phyloP scores from a whole-genome alignment of 1,140 invertebrate species.

The Homarus americanus region DNA sequence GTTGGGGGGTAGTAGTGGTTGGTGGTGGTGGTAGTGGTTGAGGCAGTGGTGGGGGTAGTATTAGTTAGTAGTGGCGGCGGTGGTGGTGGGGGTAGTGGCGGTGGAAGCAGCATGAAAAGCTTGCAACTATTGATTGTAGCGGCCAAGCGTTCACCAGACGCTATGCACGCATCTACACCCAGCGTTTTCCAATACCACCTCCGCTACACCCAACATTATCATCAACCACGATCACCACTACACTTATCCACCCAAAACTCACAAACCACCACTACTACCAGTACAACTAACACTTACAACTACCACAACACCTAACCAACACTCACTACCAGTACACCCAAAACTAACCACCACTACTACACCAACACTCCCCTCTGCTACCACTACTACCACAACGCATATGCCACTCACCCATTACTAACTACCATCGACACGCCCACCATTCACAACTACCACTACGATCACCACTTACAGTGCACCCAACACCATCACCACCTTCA shows the following conservation, averaged over 20 bases:
- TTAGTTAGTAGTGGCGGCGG: neutral
- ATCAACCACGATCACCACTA: too few relatives aligned
- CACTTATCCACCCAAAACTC: too few relatives aligned
- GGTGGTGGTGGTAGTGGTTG: neutral
- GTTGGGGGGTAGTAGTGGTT: neutral
- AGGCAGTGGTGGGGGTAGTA: conserved; percentile 4
- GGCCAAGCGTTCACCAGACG: conserved; percentile 14
- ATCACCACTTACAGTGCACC: neutral
- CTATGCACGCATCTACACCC: neutral
- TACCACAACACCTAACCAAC: neutral
- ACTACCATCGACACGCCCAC: too few relatives aligned
- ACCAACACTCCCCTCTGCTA: too few relatives aligned
- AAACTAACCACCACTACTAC: neutral
- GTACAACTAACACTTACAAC: too few relatives aligned
- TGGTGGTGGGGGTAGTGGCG: neutral
- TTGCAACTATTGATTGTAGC: conserved; percentile 38
- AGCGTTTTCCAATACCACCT: too few relatives aligned
- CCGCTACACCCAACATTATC: neutral
- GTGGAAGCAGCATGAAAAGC: neutral
- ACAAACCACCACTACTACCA: too few relatives aligned
- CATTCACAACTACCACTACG: neutral
- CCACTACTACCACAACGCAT: too few relatives aligned
- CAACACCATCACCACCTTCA: neutral
- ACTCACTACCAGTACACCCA: neutral
- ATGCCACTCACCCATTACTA: neutral